Conservation (phyloP, 2,888 invertebrate genomes). For the Lysandra coridon region DNA sequence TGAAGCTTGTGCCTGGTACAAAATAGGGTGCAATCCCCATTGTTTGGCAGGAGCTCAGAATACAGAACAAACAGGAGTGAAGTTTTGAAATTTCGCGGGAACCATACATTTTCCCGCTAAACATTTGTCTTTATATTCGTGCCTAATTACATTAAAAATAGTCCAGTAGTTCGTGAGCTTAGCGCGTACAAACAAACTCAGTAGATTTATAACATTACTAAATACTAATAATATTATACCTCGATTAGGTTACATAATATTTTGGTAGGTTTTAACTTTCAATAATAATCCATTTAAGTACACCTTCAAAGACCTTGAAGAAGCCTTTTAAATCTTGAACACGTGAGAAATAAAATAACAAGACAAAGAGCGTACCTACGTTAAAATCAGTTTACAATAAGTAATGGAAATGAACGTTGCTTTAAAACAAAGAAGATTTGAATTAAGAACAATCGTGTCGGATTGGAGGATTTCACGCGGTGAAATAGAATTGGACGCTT, state of each 20-base stretch:
- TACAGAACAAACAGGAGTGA: no score
- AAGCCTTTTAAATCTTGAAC: constrained; percentile 1
- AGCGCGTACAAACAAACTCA: not conserved
- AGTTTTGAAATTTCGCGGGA: not conserved
- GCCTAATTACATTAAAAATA: not conserved
- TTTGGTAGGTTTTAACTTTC: not conserved
- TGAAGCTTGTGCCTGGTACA: not conserved
- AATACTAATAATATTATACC: not conserved
- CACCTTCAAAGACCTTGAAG: not conserved
- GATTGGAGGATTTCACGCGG: not conserved
- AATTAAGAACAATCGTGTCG: not conserved
- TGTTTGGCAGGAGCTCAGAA: not conserved
- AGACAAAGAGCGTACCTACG: not conserved
- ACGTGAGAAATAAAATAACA: constrained; percentile 3
- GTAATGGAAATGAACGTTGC: constrained; percentile 9
- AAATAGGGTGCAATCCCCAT: not conserved
- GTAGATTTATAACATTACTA: no score
- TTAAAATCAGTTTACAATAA: constrained; percentile 3
- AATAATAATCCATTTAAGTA: constrained; percentile 13
- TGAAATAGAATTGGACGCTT: not conserved
- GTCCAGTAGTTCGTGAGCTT: not conserved
- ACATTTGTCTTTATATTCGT: not conserved
- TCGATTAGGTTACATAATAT: not conserved
- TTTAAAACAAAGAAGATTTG: not conserved
- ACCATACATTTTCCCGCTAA: not conserved